phyloP scores from a whole-genome alignment of 2,888 invertebrate species.

The Philereme transversata region DNA sequence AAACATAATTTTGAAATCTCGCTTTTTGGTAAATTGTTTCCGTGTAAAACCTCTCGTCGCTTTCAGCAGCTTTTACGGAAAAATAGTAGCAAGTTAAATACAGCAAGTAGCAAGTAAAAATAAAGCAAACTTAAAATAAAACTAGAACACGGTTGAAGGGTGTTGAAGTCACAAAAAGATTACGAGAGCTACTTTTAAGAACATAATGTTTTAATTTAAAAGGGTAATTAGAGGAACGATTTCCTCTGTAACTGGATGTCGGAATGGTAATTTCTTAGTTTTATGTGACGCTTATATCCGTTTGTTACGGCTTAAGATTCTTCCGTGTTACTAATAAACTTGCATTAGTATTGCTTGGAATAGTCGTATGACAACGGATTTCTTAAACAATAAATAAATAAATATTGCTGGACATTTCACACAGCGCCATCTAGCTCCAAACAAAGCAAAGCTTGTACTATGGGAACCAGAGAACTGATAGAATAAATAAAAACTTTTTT shows the following conservation, averaged over 20 bases:
- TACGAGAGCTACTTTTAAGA: conserved; percentile 7
- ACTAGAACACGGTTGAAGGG: conserved; percentile 6
- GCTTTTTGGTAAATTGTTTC: conserved; percentile 3
- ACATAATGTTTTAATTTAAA: conserved; percentile 17
- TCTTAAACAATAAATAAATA: too few relatives aligned
- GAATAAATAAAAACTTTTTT: too few relatives aligned
- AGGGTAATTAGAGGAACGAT: conserved; percentile 22
- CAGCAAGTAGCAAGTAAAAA: too few relatives aligned
- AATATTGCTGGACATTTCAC: too few relatives aligned
- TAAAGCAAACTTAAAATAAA: conserved; percentile 13
- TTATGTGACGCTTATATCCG: conserved; percentile 5
- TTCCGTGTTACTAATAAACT: too few relatives aligned
- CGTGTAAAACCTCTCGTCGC: not conserved
- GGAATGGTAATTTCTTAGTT: not conserved
- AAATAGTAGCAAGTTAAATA: too few relatives aligned
- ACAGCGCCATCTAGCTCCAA: too few relatives aligned
- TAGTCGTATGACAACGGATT: too few relatives aligned
- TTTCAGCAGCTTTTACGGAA: too few relatives aligned
- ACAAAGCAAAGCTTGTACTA: too few relatives aligned
- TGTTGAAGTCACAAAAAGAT: conserved; percentile 12
- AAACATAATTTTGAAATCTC: conserved; percentile 6
- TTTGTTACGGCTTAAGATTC: not conserved
- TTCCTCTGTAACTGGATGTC: conserved; percentile 7
- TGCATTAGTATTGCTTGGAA: too few relatives aligned
- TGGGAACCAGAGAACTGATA: too few relatives aligned